These are phyloP conservation scores for Dicyrtomina minuta DNA, from an alignment of 2,888 invertebrate species.

Conservation along the genomic window DNA sequence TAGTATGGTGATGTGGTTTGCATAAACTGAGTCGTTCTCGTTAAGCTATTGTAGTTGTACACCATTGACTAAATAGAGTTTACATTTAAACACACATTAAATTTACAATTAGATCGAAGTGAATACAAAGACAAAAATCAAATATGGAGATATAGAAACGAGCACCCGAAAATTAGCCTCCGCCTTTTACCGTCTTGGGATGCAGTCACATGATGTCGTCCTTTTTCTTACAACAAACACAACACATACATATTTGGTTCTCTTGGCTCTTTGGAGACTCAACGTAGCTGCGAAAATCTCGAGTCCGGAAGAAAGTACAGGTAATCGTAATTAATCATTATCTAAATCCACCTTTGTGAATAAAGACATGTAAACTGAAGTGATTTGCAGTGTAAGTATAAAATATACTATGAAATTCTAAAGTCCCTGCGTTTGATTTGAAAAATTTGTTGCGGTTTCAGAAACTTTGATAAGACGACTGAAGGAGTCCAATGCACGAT, in stretches of 20 bases:
- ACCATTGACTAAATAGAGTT: too few relatives aligned
- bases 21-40: too few relatives aligned
- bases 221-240: slow-evolving; percentile 21
- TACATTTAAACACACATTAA: too few relatives aligned
- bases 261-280: slow-evolving; percentile 24
- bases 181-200: slow-evolving; percentile 5
- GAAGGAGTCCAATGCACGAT: slow-evolving; percentile 4
- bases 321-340: neutral
- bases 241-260: slow-evolving; percentile 4
- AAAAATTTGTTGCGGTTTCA: neutral
- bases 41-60: too few relatives aligned
- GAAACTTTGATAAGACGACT: neutral
- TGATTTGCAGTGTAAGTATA: too few relatives aligned
- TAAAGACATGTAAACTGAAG: too few relatives aligned
- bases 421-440: too few relatives aligned
- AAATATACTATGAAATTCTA: too few relatives aligned
- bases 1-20: too few relatives aligned
- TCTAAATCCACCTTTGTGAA: too few relatives aligned
- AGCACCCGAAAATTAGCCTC: slow-evolving; percentile 15
- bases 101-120: slow-evolving; percentile 11
- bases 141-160: slow-evolving; percentile 20
- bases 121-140: neutral
- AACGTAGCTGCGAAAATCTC: slow-evolving; percentile 15
- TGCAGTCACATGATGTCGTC: slow-evolving; percentile 17
- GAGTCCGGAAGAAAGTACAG: slow-evolving; percentile 6